Conservation (phyloP, 1,140 invertebrate genomes). For the Melanaphis sacchari region DNA sequence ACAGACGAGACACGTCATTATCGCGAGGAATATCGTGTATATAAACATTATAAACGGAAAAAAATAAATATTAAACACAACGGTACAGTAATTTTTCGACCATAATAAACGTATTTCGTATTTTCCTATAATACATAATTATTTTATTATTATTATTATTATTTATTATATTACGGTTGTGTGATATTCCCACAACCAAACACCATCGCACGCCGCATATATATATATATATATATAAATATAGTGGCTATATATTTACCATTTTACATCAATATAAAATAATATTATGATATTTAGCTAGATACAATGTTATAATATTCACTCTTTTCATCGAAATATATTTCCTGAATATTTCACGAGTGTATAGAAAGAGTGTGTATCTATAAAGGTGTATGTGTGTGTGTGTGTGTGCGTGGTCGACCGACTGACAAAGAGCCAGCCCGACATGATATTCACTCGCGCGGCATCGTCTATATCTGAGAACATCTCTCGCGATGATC, state of each 20-base stretch:
- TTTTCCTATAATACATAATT: too few relatives aligned
- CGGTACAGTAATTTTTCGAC: neutral
- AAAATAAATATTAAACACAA: neutral
- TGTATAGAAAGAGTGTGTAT: neutral
- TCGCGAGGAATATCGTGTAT: neutral
- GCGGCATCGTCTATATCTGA: slow-evolving; percentile 9
- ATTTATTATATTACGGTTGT: neutral
- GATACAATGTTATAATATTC: neutral
- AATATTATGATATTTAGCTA: neutral
- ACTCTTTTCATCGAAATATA: neutral
- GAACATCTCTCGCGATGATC: slow-evolving; percentile 15
- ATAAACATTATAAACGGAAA: neutral
- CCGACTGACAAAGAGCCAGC: slow-evolving; percentile 20
- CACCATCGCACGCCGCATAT: neutral
- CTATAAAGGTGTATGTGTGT: neutral
- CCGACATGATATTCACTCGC: slow-evolving; percentile 26
- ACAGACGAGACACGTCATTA: neutral
- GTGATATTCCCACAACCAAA: neutral
- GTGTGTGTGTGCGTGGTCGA: neutral
- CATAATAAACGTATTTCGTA: neutral
- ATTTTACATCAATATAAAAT: neutral
- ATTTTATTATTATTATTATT: neutral
- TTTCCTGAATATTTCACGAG: neutral
- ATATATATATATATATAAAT: too few relatives aligned
- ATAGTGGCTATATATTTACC: neutral